Percentiles rank a stretch among this genome's conserved stretches.
phyloP scores from a whole-genome alignment of 2,888 invertebrate species.

The Epinotia ramella region DNA sequence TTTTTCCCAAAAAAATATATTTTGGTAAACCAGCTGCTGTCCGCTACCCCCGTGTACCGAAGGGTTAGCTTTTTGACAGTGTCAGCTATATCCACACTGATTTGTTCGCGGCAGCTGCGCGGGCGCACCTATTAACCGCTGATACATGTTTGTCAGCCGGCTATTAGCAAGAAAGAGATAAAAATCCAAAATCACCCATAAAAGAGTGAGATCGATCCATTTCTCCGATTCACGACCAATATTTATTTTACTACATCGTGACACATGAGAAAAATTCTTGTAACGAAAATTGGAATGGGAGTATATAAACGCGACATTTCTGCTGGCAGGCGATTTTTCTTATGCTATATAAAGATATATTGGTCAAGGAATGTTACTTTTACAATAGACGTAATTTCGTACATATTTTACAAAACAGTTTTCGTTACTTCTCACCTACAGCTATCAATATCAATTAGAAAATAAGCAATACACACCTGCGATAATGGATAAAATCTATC shows the following conservation, averaged over 20 bases:
- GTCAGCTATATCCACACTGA: constrained; percentile 85
- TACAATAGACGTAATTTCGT: constrained; percentile 43
- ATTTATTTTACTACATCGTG: constrained; percentile 81
- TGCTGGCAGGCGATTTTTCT: constrained; percentile 75
- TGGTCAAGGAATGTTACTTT: constrained; percentile 68
- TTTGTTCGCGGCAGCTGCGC: constrained; percentile 85
- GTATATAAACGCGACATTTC: constrained; percentile 70
- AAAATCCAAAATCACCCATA: constrained; percentile 76
- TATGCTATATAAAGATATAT: constrained; percentile 77
- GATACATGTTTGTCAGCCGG: constrained; percentile 86
- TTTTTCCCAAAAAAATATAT: too few species aligned
- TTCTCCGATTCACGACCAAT: constrained; percentile 79
- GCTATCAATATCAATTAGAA: constrained; percentile 30
- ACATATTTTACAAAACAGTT: not conserved
- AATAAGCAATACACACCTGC: constrained; percentile 4
- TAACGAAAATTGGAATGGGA: constrained; percentile 75
- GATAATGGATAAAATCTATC: constrained; percentile 11
- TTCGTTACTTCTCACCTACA: not conserved
- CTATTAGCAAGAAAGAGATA: constrained; percentile 84
- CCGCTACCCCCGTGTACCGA: constrained; percentile 61
- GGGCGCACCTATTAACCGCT: constrained; percentile 85
- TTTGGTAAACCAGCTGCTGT: constrained; percentile 51
- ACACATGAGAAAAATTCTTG: constrained; percentile 77
- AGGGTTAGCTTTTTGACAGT: constrained; percentile 82
- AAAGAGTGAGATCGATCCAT: constrained; percentile 81